A percentile compares a stretch with the other conserved stretches of the same genome.
Conservation (phyloP, 1,140 invertebrate species). For the Drosophila orosa region DNA sequence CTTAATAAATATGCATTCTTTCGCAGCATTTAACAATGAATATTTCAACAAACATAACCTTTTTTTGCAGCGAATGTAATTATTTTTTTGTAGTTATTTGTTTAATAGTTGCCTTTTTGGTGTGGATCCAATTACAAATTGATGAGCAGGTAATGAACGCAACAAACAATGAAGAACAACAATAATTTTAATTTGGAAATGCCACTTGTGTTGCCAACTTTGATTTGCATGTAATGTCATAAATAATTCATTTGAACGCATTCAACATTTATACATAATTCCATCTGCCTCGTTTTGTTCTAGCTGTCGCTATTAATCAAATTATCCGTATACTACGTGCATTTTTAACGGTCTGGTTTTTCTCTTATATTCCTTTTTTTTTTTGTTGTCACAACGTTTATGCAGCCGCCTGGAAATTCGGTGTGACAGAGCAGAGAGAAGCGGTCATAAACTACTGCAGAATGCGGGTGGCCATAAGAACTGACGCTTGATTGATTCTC, state of each 20-base stretch:
- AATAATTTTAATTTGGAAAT: slow-evolving; percentile 51
- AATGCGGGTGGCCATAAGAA: slow-evolving; percentile 50
- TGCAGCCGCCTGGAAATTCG: slow-evolving; percentile 35
- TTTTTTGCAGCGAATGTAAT: slow-evolving; percentile 36
- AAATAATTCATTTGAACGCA: slow-evolving; percentile 64
- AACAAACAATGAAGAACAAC: background rate
- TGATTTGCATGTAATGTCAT: slow-evolving; percentile 64
- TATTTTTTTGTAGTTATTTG: background rate
- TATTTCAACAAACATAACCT: slow-evolving; percentile 35
- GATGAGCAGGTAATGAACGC: slow-evolving; percentile 66
- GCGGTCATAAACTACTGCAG: slow-evolving; percentile 16
- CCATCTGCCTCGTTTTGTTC: slow-evolving; percentile 20
- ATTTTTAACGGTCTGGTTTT: slow-evolving; percentile 27
- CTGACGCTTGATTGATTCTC: slow-evolving; percentile 57
- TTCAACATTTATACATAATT: slow-evolving; percentile 37
- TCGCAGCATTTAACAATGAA: slow-evolving; percentile 56
- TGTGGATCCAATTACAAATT: slow-evolving; percentile 64
- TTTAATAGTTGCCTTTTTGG: slow-evolving; percentile 7
- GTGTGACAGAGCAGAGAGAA: slow-evolving; percentile 7
- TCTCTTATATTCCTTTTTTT: slow-evolving; percentile 10
- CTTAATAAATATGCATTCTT: slow-evolving; percentile 50
- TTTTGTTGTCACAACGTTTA: slow-evolving; percentile 18
- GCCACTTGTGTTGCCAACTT: slow-evolving; percentile 21
- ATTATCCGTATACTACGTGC: slow-evolving; percentile 44
- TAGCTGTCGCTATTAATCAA: slow-evolving; percentile 65